Percentiles rank a stretch among this genome's conserved stretches.
These are phyloP conservation scores for Fragum whitleyi DNA, from an alignment of 2,888 invertebrate species.

Conservation along the genomic window DNA sequence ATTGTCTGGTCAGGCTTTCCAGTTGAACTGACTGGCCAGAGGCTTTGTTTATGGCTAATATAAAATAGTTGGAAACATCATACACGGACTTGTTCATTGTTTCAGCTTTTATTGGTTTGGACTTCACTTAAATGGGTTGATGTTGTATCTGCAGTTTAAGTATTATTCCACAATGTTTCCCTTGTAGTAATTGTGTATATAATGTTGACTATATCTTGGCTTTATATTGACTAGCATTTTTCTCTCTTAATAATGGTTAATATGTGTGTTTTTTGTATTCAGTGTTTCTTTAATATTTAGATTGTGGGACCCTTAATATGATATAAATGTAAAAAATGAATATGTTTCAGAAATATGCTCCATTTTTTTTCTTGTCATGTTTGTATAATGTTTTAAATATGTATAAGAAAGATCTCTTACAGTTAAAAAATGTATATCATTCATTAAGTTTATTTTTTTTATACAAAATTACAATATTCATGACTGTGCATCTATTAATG, in stretches of 20 bases:
- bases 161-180: neutral
- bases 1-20: too few relatives aligned
- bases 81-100: too few relatives aligned
- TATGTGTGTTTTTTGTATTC: constrained; percentile 36
- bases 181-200: constrained; percentile 21
- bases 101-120: neutral
- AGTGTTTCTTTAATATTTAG: constrained; percentile 45
- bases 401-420: constrained; percentile 23
- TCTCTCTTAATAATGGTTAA: constrained; percentile 28
- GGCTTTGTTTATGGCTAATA: too few relatives aligned
- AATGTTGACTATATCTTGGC: constrained; percentile 11
- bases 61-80: too few relatives aligned
- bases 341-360: constrained; percentile 61
- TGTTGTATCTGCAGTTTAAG: neutral
- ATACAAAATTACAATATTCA: neutral
- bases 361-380: constrained; percentile 32
- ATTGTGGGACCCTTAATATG: constrained; percentile 59
- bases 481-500: neutral
- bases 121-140: neutral
- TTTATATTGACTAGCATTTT: constrained; percentile 22
- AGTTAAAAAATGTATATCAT: neutral
- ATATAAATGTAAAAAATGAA: constrained; percentile 53
- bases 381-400: constrained; percentile 9
- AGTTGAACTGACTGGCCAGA: too few relatives aligned
- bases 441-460: neutral